phyloP scores from a whole-genome alignment of 2,888 invertebrate species.

The Pristionchus exspectatus region DNA sequence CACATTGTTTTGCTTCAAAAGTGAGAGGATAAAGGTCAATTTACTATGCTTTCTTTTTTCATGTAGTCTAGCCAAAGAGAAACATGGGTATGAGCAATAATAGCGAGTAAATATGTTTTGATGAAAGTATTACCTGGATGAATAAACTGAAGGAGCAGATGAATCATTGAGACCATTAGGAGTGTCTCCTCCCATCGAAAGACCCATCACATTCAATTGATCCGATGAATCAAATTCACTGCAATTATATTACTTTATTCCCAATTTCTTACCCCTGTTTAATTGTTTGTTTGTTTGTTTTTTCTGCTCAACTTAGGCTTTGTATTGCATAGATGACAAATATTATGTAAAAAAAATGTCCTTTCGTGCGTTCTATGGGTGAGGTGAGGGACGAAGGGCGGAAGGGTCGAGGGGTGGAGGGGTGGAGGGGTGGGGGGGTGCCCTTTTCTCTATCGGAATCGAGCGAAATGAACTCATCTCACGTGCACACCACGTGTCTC shows the following conservation, averaged over 20 bases:
- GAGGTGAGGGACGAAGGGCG: background rate
- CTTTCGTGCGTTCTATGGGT: background rate
- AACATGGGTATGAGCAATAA: background rate
- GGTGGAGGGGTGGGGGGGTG: background rate
- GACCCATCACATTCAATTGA: slow-evolving; percentile 36
- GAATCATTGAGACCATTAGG: background rate
- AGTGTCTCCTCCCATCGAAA: background rate
- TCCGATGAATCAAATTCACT: slow-evolving; percentile 16
- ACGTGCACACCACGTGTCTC: background rate
- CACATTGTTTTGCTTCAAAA: background rate
- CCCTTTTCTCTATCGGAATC: background rate
- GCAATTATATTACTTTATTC: background rate
- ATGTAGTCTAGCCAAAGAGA: background rate
- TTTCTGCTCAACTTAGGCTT: too few relatives aligned
- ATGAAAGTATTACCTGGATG: background rate
- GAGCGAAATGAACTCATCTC: background rate
- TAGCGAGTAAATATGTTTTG: background rate
- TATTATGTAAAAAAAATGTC: too few relatives aligned
- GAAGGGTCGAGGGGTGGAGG: background rate
- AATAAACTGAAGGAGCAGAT: background rate
- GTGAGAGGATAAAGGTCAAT: background rate
- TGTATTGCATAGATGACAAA: too few relatives aligned
- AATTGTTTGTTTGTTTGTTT: too few relatives aligned
- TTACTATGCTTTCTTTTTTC: background rate
- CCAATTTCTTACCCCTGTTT: background rate